Percentiles rank a stretch among this genome's conserved stretches.
phyloP scores from a whole-genome alignment of 2,797 vertebrate genomes.

The Clarias laeviceps region DNA sequence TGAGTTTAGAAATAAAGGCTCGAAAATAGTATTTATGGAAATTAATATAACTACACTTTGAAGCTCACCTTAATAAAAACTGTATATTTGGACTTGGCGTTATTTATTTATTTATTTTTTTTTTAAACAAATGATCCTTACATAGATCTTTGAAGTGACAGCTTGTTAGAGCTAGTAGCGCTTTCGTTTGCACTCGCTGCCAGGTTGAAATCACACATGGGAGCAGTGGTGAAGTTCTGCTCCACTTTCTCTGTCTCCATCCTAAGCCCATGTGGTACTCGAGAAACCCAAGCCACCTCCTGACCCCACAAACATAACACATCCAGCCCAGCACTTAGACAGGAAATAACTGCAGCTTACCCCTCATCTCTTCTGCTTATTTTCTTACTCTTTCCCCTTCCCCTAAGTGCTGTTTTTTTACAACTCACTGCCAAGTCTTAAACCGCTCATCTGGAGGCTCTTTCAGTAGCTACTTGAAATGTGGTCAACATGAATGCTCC shows the following conservation, averaged over 20 bases:
- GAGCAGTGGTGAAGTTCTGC: constrained; percentile 53
- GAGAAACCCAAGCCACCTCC: constrained; percentile 32
- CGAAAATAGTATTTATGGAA: too few species aligned
- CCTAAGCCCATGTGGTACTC: constrained; percentile 60
- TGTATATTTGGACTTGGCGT: neutral
- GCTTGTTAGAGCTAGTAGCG: neutral
- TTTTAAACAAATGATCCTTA: neutral
- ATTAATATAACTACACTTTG: too few species aligned
- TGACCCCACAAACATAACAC: constrained; percentile 29
- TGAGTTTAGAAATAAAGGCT: too few species aligned
- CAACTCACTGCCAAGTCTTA: constrained; percentile 9
- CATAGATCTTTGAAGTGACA: neutral
- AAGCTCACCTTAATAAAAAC: too few species aligned
- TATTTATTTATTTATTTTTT: neutral
- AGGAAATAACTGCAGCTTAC: constrained; percentile 70
- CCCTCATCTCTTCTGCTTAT: constrained; percentile 64
- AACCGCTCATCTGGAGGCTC: constrained; percentile 2
- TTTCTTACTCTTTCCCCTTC: constrained; percentile 69
- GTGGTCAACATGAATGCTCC: neutral
- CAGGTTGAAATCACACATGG: constrained; percentile 57
- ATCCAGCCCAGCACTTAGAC: constrained; percentile 58
- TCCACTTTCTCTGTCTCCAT: constrained; percentile 61
- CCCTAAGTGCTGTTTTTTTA: constrained; percentile 33
- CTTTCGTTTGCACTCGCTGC: neutral
- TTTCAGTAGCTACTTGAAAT: neutral